Conservation (phyloP, 2,797 vertebrate genomes). For the Sebastes oblongus region DNA sequence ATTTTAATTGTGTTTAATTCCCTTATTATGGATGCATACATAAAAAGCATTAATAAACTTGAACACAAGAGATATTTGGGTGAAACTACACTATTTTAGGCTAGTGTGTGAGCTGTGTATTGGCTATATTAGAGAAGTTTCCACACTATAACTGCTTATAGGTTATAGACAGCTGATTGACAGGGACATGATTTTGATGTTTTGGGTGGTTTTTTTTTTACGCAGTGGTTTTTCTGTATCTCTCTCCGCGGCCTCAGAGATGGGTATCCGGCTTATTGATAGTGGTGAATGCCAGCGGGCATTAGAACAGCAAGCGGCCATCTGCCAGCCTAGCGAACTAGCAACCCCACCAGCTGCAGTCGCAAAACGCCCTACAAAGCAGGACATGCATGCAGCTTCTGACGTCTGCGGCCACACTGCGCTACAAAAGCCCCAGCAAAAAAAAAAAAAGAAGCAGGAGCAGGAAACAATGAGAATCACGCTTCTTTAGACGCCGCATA, state of each 20-base stretch:
- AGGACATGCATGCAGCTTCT: slow-evolving; percentile 91
- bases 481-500: slow-evolving; percentile 79
- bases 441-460: slow-evolving; percentile 68
- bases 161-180: slow-evolving; percentile 17
- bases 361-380: slow-evolving; percentile 90
- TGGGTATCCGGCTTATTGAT: slow-evolving; percentile 80
- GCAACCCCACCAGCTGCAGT: slow-evolving; percentile 88
- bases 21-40: neutral
- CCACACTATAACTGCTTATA: neutral
- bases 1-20: neutral
- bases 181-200: slow-evolving; percentile 36
- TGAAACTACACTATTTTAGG: neutral
- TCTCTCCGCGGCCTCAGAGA: slow-evolving; percentile 63
- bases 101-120: neutral
- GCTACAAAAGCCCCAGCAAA: slow-evolving; percentile 84
- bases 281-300: slow-evolving; percentile 85
- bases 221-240: slow-evolving; percentile 61
- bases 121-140: slow-evolving; percentile 20
- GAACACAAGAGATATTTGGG: neutral
- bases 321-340: slow-evolving; percentile 86
- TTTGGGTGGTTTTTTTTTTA: slow-evolving; percentile 15
- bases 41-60: slow-evolving; percentile 9
- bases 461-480: slow-evolving; percentile 84
- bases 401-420: slow-evolving; percentile 91
- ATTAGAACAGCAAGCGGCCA: slow-evolving; percentile 87